Base-by-base conservation (phyloP, 2,888 invertebrate genomes). In the Drosophila ochracea region DNA sequence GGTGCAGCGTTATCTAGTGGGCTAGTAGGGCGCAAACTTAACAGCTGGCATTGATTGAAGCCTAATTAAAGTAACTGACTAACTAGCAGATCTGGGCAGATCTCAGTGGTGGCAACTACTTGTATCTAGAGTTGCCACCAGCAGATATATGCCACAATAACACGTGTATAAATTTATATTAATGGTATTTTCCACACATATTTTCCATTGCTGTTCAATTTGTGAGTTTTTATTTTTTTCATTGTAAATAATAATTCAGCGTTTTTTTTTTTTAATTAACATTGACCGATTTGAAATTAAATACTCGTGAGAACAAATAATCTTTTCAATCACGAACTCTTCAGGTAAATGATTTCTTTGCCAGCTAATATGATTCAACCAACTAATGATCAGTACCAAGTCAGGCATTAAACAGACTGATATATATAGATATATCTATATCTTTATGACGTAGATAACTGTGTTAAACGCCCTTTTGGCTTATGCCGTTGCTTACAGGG, bases 31-130 rank as follows among this genome's bases (percentile, higher is more conserved):
- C 82, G 74, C 80, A 60, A 69, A 64, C 63, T 61, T 65, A 25
- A 75, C 69, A 75, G 73, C 59, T 88, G 88, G 85, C 85, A 88
- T 83, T 86, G 85, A 86, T 88, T 88, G 80, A 88, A 83, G 89
- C 73, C 86, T 80, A 86, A 86, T 85, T 88, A 85, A 80, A 76
- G 74, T 71, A 65, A 21, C 21, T 11, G 21, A 5, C 43, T 43
- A 21, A 43, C 21, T 6, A 11, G 43, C 21, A 11, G 21, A 11
- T 43, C 43, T 21, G 11, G 31, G 31, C 31, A 31, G 31, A 5
- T 21, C 21, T 21, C 25, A 16, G 30, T 55, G 39, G 41, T 60
- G 41, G 62, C 60, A 49, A 3, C 59, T 41, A 47, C 47, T 50
- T 68, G 25, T 21, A 83, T 75, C 69, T 76, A 49, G 84, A 75